Evolutionary conservation across 2,888 invertebrate species (phyloP), one percentile per base, ranked within the genome.

Genomic region (Neria commutata): DNA sequence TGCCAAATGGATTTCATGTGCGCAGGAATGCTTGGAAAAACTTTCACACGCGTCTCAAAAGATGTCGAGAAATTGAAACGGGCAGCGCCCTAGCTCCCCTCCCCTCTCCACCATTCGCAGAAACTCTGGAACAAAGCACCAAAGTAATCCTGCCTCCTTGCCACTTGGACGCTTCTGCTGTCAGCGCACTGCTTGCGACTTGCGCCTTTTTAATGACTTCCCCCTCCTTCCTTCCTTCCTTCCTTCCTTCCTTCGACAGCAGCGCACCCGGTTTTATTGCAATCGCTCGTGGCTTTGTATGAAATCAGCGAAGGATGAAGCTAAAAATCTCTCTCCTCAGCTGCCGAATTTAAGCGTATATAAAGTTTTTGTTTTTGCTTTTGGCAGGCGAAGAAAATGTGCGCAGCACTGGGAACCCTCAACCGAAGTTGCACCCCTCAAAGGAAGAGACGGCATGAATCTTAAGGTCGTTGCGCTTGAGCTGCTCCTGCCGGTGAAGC

Each of bases 381-480:
- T 4, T n/a, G n/a, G 4, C n/a, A 14, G n/a, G 37, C 37, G 37
- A 37, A 4, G n/a, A 37, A 6, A n/a, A n/a, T n/a, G n/a, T n/a
- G n/a, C n/a, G n/a, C n/a, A n/a, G n/a, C n/a, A n/a, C n/a, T n/a
- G n/a, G n/a, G n/a, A n/a, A n/a, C n/a, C n/a, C n/a, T n/a, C n/a
- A n/a, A n/a, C n/a, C n/a, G n/a, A n/a, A n/a, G n/a, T n/a, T n/a
- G n/a, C n/a, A n/a, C n/a, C n/a, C n/a, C n/a, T n/a, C n/a, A n/a
- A n/a, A n/a, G n/a, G n/a, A n/a, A 37, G n/a, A 37, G n/a, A 37
- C 6, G 37, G 37, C 37, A 37, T 37, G 11, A 37, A 4, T 14
- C 37, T 37, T 69, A 67, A 74, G 74, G 73, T 73, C 73, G 72
- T 72, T 74, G 72, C 73, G 72, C 72, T 73, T 74, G 68, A 59